Conservation (phyloP, 2,888 invertebrate species). For the Bembecia ichneumoniformis region DNA sequence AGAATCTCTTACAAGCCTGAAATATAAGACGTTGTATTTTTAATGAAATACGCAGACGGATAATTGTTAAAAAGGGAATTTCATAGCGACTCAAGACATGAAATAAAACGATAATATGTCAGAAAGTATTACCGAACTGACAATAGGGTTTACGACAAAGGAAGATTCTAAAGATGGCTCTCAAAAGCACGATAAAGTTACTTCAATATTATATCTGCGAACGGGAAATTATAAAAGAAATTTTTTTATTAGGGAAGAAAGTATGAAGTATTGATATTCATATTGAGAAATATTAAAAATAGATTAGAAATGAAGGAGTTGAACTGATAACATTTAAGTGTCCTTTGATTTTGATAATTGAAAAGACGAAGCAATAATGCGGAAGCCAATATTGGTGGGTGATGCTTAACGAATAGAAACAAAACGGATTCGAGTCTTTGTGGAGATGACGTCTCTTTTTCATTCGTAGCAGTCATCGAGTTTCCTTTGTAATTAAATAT, state of each 20-base stretch:
- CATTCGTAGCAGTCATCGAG: conserved; percentile 62
- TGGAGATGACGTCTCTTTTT: conserved; percentile 68
- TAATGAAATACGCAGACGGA: conserved; percentile 39
- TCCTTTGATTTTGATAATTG: conserved; percentile 33
- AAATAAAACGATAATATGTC: conserved; percentile 63
- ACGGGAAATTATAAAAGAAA: conserved; percentile 10
- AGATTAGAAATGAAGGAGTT: too few species aligned
- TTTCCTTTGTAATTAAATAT: conserved; percentile 75
- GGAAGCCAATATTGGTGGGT: conserved; percentile 45
- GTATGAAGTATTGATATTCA: not conserved
- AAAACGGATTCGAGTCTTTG: conserved; percentile 60
- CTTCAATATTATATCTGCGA: conserved; percentile 29
- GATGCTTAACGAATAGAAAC: conserved; percentile 52
- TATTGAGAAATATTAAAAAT: not conserved
- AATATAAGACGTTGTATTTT: conserved; percentile 13
- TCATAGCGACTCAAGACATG: conserved; percentile 44
- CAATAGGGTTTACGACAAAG: conserved; percentile 54
- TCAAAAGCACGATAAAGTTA: conserved; percentile 46
- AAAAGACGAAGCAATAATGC: conserved; percentile 46
- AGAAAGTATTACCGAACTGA: conserved; percentile 44
- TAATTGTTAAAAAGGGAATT: conserved; percentile 49
- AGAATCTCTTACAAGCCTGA: not conserved
- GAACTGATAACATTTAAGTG: not conserved
- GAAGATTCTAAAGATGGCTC: conserved; percentile 45
- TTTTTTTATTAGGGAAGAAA: not conserved